Base-by-base conservation (phyloP, 2,113 vertebrate genomes). In the Ploceus nigricollis region DNA sequence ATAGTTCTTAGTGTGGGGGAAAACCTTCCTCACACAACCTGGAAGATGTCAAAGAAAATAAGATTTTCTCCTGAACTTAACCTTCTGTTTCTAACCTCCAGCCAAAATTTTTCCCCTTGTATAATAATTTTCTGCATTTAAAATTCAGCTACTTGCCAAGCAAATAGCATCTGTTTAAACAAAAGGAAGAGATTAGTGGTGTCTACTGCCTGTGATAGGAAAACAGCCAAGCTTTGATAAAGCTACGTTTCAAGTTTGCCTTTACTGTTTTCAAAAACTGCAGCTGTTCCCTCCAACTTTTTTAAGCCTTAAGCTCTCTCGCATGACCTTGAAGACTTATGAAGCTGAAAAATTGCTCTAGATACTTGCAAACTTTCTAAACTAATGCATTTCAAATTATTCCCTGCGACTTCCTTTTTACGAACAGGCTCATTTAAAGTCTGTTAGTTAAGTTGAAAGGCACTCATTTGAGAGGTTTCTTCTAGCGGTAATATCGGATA, bases 111-210 rank as follows among this genome's bases (percentile, higher is more conserved):
- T 30, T 78, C 22, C 30, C 25, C 35, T 87, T 21, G 44, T 76
- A 69, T 51, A 89, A 94, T 47, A 94, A 58, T 70, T 92, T 66
- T 51, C 37, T 31, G 39, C 31, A 23, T 61, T 79, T 77, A 88
- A 92, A 94, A 91, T 96, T 95, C 84, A 95, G 56, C 30, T 76
- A 53, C 83, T 90, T 77, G 45, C 64, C 82, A 75, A 79, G 69
- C 44, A 82, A 94, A 57, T 78, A 83, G 44, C 85, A 93, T 92
- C 77, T 96, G 87, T 92, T 95, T 89, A 96, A 96, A 96, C 70
- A 93, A 79, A 87, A 96, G 14, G 23, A 95, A 93, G 89, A 82
- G 60, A 95, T 95, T 96, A 96, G 78, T 87, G 65, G 45, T 0
- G 24, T 89, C 75, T 89, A 86, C 51, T 73, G 19, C 40, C 86